Percentiles rank a stretch among this genome's conserved stretches.
Evolutionary conservation across 2,113 vertebrate genomes (phyloP).

Genomic region (Archilochus colubris): DNA sequence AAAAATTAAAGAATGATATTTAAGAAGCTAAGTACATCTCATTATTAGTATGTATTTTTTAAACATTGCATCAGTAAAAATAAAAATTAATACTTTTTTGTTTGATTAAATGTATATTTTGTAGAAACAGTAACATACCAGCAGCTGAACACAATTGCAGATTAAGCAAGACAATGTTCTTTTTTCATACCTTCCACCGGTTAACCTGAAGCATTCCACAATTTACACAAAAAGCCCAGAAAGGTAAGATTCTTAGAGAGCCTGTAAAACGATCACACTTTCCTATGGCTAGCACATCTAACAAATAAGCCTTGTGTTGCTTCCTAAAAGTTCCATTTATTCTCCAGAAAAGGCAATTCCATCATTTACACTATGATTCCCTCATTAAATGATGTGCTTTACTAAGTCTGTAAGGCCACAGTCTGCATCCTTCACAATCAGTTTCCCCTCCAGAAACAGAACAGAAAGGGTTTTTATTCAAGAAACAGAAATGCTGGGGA

Average conservation of each 20-base stretch:
- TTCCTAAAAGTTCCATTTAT: neutral
- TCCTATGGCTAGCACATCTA: rapidly evolving
- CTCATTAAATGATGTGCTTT: neutral
- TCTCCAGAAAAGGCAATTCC: neutral
- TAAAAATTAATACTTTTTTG: neutral
- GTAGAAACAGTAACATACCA: neutral
- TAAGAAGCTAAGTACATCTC: neutral
- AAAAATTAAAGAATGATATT: neutral
- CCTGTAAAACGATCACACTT: neutral
- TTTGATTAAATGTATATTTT: neutral
- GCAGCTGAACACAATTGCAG: neutral
- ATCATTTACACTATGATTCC: neutral
- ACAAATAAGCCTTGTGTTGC: neutral
- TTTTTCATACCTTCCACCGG: neutral
- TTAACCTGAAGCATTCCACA: neutral
- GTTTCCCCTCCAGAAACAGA: neutral
- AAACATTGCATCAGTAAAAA: neutral
- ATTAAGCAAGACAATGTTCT: neutral
- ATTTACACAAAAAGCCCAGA: neutral
- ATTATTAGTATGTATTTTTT: neutral
- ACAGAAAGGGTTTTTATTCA: neutral
- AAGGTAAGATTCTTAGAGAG: neutral
- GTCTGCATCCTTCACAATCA: neutral
- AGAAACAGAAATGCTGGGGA: neutral
- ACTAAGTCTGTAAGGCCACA: neutral